A percentile compares a stretch with the other conserved stretches of the same genome.
Conservation (phyloP, 2,888 invertebrate genomes). For the Cerastoderma edule region DNA sequence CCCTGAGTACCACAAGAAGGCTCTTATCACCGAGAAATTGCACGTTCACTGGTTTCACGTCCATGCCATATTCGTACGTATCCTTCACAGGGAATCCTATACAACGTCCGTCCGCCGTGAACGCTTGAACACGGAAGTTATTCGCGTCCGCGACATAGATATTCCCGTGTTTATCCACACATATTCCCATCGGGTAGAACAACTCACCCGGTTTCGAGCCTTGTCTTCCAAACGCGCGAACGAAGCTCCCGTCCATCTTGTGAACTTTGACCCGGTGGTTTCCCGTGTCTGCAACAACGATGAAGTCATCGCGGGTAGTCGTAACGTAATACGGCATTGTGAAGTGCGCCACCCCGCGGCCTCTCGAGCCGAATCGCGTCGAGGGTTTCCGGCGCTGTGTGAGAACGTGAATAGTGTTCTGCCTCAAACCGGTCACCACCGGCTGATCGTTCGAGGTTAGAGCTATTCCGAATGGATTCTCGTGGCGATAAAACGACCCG, state of each 20-base stretch:
- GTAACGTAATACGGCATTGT: constrained; percentile 69
- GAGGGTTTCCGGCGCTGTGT: constrained; percentile 67
- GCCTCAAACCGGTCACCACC: constrained; percentile 70
- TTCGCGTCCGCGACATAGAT: constrained; percentile 77
- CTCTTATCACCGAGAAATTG: constrained; percentile 46
- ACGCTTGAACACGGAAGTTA: constrained; percentile 76
- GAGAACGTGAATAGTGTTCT: constrained; percentile 67
- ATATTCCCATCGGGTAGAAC: constrained; percentile 75
- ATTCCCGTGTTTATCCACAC: constrained; percentile 70
- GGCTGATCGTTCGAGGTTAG: constrained; percentile 60
- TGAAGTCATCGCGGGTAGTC: constrained; percentile 65
- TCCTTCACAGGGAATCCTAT: constrained; percentile 63
- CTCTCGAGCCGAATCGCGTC: constrained; percentile 70
- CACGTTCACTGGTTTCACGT: constrained; percentile 71
- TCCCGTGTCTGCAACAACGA: constrained; percentile 73
- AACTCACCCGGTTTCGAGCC: constrained; percentile 70
- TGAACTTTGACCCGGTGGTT: constrained; percentile 75
- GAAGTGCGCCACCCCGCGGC: constrained; percentile 68
- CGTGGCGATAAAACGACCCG: constrained; percentile 69
- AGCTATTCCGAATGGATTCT: constrained; percentile 71
- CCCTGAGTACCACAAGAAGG: constrained; percentile 65
- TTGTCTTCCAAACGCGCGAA: constrained; percentile 63
- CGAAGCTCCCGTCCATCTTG: constrained; percentile 66
- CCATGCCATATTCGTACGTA: constrained; percentile 67
- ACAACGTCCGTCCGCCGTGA: constrained; percentile 68